Evolutionary conservation across 2,113 vertebrate species (phyloP).

Genomic region (Centrocercus urophasianus): DNA sequence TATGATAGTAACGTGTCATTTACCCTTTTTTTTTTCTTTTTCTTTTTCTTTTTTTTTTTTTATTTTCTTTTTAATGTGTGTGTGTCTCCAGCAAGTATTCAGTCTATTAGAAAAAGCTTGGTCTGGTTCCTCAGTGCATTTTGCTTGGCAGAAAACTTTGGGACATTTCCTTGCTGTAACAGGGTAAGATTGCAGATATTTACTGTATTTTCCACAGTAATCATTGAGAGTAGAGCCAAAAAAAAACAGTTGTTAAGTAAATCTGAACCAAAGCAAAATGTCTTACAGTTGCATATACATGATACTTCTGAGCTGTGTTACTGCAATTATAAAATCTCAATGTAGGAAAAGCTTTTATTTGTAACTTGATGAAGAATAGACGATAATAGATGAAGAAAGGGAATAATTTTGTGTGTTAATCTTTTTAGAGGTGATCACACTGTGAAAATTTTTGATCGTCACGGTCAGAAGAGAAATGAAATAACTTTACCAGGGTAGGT

Average conservation of each 20-base stretch:
- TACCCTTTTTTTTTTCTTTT: conserved; percentile 14
- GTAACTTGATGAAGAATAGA: neutral
- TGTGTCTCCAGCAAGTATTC: conserved; percentile 85
- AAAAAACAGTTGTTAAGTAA: neutral
- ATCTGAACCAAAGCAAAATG: neutral
- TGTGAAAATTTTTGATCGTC: conserved; percentile 98
- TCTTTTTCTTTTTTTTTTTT: conserved; percentile 21
- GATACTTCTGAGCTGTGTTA: neutral
- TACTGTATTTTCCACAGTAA: neutral
- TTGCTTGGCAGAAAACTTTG: conserved; percentile 92
- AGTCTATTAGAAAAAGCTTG: conserved; percentile 86
- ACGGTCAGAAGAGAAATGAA: conserved; percentile 95
- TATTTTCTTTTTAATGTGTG: neutral
- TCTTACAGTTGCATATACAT: neutral
- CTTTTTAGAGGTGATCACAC: conserved; percentile 84
- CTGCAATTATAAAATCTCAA: neutral
- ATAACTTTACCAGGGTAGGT: conserved; percentile 90
- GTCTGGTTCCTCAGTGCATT: conserved; percentile 84
- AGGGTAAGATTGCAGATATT: conserved; percentile 85
- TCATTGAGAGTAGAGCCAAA: neutral
- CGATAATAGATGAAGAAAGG: neutral
- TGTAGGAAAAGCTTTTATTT: neutral
- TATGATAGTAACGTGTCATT: neutral
- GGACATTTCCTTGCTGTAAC: conserved; percentile 94
- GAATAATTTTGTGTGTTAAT: conserved; percentile 9